Evolutionary conservation across 1,140 invertebrate genomes (phyloP).

Genomic region (Aphelinus atriplicis): DNA sequence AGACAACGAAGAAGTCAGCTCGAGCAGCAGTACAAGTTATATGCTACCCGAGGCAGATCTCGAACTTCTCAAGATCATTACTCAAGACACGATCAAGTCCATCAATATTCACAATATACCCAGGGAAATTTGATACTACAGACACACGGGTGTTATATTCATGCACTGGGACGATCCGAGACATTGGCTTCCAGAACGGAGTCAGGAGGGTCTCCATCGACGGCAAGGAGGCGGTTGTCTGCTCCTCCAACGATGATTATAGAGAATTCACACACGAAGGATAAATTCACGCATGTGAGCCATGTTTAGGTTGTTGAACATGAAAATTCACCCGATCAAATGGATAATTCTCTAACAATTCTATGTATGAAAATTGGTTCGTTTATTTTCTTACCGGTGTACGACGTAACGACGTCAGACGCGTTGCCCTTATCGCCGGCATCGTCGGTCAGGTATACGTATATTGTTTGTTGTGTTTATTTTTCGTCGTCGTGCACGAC

Average conservation of each 20-base stretch:
- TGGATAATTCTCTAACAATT: too few species aligned
- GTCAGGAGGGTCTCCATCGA: conserved; percentile 74
- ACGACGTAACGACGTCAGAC: conserved; percentile 48
- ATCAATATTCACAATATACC: conserved; percentile 86
- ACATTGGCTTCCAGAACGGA: conserved; percentile 84
- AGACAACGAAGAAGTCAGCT: neutral
- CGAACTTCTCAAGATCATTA: conserved; percentile 70
- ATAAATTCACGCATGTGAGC: conserved; percentile 69
- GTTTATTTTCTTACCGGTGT: too few species aligned
- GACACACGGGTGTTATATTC: conserved; percentile 84
- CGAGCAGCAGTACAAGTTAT: conserved; percentile 51
- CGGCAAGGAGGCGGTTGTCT: conserved; percentile 74
- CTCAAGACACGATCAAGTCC: conserved; percentile 76
- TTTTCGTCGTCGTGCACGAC: neutral
- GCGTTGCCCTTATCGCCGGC: conserved; percentile 89
- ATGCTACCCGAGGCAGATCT: conserved; percentile 68
- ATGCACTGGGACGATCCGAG: conserved; percentile 84
- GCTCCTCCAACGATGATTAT: conserved; percentile 79
- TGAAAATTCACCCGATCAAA: too few species aligned
- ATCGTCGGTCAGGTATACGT: conserved; percentile 88
- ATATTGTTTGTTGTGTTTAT: conserved; percentile 18
- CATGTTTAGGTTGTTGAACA: too few species aligned
- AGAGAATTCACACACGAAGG: conserved; percentile 78
- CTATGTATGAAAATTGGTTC: too few species aligned
- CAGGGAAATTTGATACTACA: conserved; percentile 87